These are phyloP conservation scores for Bolinopsis microptera DNA, from an alignment of 37 sponge, comb jelly and placozoan species.

Conservation along the genomic window DNA sequence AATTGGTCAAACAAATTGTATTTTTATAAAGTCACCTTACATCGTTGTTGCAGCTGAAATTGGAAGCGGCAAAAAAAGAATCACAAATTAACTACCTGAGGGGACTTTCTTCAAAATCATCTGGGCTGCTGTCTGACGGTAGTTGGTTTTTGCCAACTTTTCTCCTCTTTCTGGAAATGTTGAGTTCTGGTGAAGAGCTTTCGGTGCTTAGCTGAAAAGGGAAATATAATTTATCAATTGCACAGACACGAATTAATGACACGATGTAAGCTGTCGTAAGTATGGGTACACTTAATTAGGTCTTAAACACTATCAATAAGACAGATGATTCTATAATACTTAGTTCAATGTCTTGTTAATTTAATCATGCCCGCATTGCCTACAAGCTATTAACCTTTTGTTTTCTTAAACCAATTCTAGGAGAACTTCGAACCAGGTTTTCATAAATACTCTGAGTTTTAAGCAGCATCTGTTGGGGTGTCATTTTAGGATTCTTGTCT, in stretches of 20 bases:
- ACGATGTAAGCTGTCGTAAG: no score
- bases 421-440: neutral
- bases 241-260: no score
- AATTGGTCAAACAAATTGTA: no score
- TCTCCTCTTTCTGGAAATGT: neutral
- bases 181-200: neutral
- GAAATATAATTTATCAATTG: no score
- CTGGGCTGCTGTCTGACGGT: neutral
- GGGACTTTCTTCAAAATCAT: slow-evolving; percentile 41
- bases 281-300: neutral
- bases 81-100: neutral
- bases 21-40: no score
- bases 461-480: neutral
- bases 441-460: neutral
- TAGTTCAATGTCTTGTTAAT: no score
- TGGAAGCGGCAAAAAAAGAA: no score
- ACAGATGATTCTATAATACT: no score
- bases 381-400: neutral
- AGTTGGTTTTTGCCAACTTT: neutral
- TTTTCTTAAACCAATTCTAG: neutral
- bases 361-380: neutral
- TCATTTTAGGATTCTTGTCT: neutral
- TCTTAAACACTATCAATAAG: neutral
- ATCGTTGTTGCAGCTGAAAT: no score
- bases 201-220: neutral